These are phyloP conservation scores for Pedionomus torquatus DNA, from an alignment of 2,113 vertebrate species.

Conservation along the genomic window DNA sequence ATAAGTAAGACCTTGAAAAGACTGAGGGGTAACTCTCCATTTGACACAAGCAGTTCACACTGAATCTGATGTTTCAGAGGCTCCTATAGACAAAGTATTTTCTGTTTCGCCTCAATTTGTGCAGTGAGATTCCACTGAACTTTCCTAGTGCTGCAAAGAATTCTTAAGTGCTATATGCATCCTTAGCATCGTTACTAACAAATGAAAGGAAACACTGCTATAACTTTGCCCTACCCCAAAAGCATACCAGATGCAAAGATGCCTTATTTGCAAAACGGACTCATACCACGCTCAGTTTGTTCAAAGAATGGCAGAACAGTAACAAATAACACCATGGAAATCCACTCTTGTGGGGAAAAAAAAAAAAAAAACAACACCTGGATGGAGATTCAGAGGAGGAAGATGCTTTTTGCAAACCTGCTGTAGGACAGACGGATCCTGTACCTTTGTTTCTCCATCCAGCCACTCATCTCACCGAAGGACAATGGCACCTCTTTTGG, in stretches of 20 bases:
- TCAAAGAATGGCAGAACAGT: neutral
- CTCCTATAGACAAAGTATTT: neutral
- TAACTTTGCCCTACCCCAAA: neutral
- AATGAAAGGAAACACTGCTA: neutral
- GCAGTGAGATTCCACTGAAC: neutral
- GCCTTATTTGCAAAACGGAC: neutral
- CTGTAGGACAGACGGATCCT: neutral
- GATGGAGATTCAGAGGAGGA: neutral
- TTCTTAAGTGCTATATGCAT: neutral
- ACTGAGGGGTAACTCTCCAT: neutral
- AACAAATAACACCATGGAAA: neutral
- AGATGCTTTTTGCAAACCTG: neutral
- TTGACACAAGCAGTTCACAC: neutral
- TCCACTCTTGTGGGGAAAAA: rapidly evolving
- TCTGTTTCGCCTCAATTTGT: neutral
- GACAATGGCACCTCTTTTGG: neutral
- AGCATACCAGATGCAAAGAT: neutral
- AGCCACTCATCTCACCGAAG: neutral
- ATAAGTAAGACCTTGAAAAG: neutral
- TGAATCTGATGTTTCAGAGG: neutral
- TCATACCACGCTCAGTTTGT: neutral
- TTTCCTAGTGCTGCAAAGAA: neutral
- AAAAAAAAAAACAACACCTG: neutral
- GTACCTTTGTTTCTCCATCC: neutral
- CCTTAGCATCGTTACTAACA: neutral